Evolutionary conservation across 2,888 invertebrate species (phyloP).

Genomic region (Drosophila aldrichi): DNA sequence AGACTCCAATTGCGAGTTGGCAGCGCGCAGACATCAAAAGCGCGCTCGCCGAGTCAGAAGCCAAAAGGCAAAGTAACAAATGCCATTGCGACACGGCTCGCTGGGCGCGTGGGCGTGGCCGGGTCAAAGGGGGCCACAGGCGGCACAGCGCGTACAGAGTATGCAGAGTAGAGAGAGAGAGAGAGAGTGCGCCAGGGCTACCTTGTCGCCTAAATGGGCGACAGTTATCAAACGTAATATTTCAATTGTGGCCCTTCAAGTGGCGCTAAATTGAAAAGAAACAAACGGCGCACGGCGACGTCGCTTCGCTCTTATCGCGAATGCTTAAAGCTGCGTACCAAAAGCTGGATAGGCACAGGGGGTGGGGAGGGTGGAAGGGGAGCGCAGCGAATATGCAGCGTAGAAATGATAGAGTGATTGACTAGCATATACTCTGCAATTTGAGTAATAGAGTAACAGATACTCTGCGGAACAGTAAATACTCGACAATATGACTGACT

Average conservation of each 20-base stretch:
- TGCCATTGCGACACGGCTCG: slow-evolving; percentile 56
- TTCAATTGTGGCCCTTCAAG: slow-evolving; percentile 60
- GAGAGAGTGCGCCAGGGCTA: slow-evolving; percentile 40
- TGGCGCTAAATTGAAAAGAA: slow-evolving; percentile 61
- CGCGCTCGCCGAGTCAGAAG: slow-evolving; percentile 55
- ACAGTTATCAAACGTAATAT: slow-evolving; percentile 71
- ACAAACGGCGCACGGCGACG: slow-evolving; percentile 31
- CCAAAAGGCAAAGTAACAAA: slow-evolving; percentile 67
- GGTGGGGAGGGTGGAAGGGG: no score
- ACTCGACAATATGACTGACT: no score
- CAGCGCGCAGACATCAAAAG: slow-evolving; percentile 56
- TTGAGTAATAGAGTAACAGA: no score
- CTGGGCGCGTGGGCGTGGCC: slow-evolving; percentile 10
- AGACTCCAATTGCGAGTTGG: slow-evolving; percentile 9
- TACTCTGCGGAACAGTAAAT: no score
- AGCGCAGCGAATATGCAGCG: no score
- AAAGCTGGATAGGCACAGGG: neutral
- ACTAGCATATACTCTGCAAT: neutral
- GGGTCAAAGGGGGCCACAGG: neutral
- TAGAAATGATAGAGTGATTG: neutral
- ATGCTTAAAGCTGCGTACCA: slow-evolving; percentile 22
- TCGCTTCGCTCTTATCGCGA: slow-evolving; percentile 31
- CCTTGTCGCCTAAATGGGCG: slow-evolving; percentile 51
- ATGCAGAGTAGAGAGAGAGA: no score
- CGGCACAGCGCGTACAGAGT: neutral